Conservation (phyloP, 1,140 invertebrate genomes). For the Sitobion miscanthi region DNA sequence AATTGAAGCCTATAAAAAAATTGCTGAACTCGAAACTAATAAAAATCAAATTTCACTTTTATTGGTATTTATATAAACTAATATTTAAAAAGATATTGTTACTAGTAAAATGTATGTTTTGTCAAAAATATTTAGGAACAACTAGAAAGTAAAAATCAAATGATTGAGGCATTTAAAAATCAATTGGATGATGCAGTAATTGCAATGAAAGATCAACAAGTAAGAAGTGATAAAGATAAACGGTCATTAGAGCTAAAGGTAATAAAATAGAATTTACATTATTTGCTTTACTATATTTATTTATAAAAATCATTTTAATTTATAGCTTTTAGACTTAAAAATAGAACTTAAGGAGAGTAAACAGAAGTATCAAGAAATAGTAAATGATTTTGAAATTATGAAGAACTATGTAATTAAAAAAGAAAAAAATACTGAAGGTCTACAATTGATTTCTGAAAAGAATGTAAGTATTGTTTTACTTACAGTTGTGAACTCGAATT, state of each 20-base stretch:
- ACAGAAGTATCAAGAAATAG: conserved; percentile 18
- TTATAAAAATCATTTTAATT: conserved; percentile 16
- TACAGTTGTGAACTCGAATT: neutral
- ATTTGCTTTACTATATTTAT: neutral
- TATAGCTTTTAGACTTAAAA: neutral
- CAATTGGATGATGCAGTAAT: neutral
- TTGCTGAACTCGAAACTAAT: neutral
- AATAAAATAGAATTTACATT: neutral
- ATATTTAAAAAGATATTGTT: neutral
- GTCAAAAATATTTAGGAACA: conserved; percentile 29
- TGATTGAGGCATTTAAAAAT: neutral
- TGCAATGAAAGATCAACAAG: neutral
- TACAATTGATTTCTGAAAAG: neutral
- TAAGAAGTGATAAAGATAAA: conserved; percentile 18
- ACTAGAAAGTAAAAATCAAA: conserved; percentile 26
- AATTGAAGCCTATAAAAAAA: conserved; percentile 27
- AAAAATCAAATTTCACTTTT: conserved; percentile 13
- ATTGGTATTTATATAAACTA: conserved; percentile 4
- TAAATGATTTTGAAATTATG: conserved; percentile 29
- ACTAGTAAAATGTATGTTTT: neutral
- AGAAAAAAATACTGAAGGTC: neutral
- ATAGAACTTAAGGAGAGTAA: conserved; percentile 10
- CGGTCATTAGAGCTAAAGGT: conserved; percentile 15
- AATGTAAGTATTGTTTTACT: conserved; percentile 13
- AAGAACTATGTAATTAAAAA: conserved; percentile 22